Base-by-base conservation (phyloP, 2,888 invertebrate species). In the Alviniconcha strummeri region DNA sequence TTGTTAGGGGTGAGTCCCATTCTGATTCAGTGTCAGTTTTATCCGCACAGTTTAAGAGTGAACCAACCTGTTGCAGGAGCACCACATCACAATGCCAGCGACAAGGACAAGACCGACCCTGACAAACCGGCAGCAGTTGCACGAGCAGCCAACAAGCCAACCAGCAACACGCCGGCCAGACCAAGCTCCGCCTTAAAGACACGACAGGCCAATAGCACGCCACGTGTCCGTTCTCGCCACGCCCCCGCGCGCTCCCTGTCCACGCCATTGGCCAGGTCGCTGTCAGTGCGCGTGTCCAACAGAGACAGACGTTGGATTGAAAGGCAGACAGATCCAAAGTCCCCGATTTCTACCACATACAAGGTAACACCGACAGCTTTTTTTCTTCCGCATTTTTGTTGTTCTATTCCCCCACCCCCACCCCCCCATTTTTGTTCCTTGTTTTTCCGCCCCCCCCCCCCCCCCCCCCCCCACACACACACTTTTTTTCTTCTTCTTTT, bases 161-260 rank as follows among this genome's bases (percentile, higher is more conserved):
- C 52, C 54, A 64, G 54, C n/a, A 6, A 9, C 81, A 81, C 75
- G 75, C 64, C 74, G 0, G 64, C 81, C 74, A 64, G 54, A 52
- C 17, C 36, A 74, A 64, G 75, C 74, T 81, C 81, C 52, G 64
- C 75, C 81, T 64, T 11, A 36, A 72, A 17, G 17, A 8, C 52
- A 56, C 55, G 72, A 64, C 64, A 5, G 64, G n/a, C 64, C 60
- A 75, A 60, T 54, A 81, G 75, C 81, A 64, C 60, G 54, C 81
- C 81, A 2, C 80, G 80, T 3, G 13, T n/a, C 7, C 67, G 80
- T 9, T 9, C 69, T 15, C 82, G 82, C 71, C 82, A 69, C 55
- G 77, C 82, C 19, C 55, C 82, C 67, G 9, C 19, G 15, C 82
- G 82, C 56, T 77, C 82, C 11, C 77, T 82, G 15, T 77, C 82